Conservation (phyloP, 2,113 vertebrate genomes). For the Empidonax alnorum region DNA sequence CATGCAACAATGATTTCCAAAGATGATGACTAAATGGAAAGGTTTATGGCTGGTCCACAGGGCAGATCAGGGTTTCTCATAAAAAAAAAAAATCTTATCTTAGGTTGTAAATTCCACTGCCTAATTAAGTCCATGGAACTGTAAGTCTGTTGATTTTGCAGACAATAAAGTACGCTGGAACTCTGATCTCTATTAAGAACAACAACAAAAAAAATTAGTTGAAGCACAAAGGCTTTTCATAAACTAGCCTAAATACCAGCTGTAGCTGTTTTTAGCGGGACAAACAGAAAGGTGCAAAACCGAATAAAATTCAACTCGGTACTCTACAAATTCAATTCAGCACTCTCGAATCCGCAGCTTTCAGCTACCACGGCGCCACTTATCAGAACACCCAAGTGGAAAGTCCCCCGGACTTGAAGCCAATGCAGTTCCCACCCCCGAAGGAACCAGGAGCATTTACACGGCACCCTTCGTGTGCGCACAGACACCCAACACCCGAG, state of each 20-base stretch:
- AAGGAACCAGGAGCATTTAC: not conserved
- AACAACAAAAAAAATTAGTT: not conserved
- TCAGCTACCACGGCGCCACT: not conserved
- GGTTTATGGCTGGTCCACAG: conserved; percentile 7
- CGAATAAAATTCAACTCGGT: not conserved
- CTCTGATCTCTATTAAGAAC: not conserved
- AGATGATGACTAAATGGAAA: conserved; percentile 44
- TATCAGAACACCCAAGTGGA: not conserved
- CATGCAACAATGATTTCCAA: conserved; percentile 30
- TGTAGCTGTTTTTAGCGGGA: not conserved
- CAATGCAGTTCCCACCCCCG: not conserved
- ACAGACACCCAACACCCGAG: not conserved
- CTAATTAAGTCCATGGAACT: conserved; percentile 33
- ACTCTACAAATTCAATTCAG: not conserved
- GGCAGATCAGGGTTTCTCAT: conserved; percentile 17
- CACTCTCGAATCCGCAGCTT: not conserved
- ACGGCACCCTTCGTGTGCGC: not conserved
- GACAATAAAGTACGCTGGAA: not conserved
- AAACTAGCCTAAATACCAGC: not conserved
- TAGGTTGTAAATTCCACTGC: conserved; percentile 57
- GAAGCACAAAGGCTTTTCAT: not conserved
- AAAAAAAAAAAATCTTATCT: conserved; percentile 47
- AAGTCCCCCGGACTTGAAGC: not conserved
- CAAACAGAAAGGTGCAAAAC: not conserved
- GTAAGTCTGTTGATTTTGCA: not conserved